Conservation (phyloP, 2,888 invertebrate genomes). For the Bibio marci region DNA sequence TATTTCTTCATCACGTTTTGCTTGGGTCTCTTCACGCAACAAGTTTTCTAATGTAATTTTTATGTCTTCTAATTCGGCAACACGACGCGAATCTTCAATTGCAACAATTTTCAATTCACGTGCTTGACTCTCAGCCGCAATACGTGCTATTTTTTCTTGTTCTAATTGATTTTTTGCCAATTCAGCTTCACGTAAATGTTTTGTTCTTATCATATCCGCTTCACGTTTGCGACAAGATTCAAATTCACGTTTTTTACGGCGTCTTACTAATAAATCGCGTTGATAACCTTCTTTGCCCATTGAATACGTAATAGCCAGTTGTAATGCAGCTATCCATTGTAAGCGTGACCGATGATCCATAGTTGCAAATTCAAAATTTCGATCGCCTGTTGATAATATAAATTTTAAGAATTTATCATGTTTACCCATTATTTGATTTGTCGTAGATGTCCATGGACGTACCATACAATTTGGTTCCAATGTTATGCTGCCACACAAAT, state of each 20-base stretch:
- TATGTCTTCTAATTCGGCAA: slow-evolving; percentile 55
- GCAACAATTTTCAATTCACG: slow-evolving; percentile 49
- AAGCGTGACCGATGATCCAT: slow-evolving; percentile 56
- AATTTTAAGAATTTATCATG: slow-evolving; percentile 38
- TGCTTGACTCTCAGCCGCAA: slow-evolving; percentile 35
- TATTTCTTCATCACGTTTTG: slow-evolving; percentile 71
- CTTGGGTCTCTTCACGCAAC: slow-evolving; percentile 66
- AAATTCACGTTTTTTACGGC: slow-evolving; percentile 26
- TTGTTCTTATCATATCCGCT: slow-evolving; percentile 36
- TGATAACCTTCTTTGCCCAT: slow-evolving; percentile 54
- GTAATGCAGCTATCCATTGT: slow-evolving; percentile 61
- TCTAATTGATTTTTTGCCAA: slow-evolving; percentile 41
- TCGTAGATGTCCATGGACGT: slow-evolving; percentile 25
- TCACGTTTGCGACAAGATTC: slow-evolving; percentile 31
- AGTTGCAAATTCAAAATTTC: slow-evolving; percentile 55
- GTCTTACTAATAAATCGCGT: slow-evolving; percentile 36
- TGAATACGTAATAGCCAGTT: slow-evolving; percentile 52
- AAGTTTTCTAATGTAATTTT: slow-evolving; percentile 50
- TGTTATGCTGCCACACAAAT: slow-evolving; percentile 46
- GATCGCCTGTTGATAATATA: slow-evolving; percentile 47
- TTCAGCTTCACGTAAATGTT: slow-evolving; percentile 40
- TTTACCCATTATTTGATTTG: slow-evolving; percentile 6
- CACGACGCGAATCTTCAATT: slow-evolving; percentile 51
- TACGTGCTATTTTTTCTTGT: slow-evolving; percentile 40
- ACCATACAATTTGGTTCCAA: slow-evolving; percentile 49